These are phyloP conservation scores for Rostratula benghalensis DNA, from an alignment of 2,113 vertebrate species.

Conservation along the genomic window DNA sequence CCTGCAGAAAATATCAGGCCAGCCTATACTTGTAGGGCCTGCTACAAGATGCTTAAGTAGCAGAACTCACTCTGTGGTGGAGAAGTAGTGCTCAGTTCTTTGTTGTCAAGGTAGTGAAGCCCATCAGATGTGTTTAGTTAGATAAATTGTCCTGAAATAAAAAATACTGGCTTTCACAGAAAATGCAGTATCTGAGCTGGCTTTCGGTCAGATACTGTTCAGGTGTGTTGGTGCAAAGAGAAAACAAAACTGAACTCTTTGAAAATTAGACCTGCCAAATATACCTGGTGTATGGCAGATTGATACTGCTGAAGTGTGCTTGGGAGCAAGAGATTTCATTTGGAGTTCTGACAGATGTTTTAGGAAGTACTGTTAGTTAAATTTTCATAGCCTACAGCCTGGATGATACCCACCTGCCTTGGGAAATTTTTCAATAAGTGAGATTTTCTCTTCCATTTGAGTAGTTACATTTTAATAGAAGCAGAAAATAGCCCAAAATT, in stretches of 20 bases:
- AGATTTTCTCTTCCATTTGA: neutral
- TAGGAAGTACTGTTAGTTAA: neutral
- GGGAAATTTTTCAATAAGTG: neutral
- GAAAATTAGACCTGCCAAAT: neutral
- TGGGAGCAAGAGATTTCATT: neutral
- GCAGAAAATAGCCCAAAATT: neutral
- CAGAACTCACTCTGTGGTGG: neutral
- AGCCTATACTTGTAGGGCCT: neutral
- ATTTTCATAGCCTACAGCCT: neutral
- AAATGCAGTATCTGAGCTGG: neutral
- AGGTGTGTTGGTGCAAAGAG: neutral
- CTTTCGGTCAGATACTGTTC: neutral
- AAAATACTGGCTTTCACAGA: neutral
- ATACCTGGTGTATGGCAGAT: neutral
- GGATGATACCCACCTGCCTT: neutral
- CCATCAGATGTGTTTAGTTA: neutral
- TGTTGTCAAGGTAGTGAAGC: neutral
- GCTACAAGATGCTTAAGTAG: neutral
- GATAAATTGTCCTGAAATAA: neutral
- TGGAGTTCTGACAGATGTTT: neutral
- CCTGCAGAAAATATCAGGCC: fast-evolving
- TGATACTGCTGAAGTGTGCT: neutral
- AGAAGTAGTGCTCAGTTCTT: neutral
- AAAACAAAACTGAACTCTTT: neutral
- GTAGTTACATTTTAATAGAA: neutral